Conservation (phyloP, 37 sponge, comb jelly and placozoan species). For the Haliclona indistincta region DNA sequence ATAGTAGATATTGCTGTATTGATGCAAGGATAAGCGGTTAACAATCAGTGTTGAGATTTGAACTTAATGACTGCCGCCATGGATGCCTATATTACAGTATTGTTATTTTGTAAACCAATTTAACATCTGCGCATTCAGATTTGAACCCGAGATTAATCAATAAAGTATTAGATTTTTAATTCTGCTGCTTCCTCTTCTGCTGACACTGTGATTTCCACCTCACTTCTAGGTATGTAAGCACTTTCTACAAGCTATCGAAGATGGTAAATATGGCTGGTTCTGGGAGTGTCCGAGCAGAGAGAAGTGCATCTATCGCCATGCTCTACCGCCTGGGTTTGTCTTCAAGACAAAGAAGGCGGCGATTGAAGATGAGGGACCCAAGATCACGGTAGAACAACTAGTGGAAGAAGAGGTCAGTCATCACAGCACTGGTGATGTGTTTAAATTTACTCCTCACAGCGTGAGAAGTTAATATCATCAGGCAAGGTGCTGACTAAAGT, state of each 20-base stretch:
- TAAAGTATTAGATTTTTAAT: too few relatives aligned
- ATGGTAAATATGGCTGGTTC: conserved; percentile 98
- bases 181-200: neutral
- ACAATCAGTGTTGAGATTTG: too few relatives aligned
- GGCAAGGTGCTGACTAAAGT: conserved; percentile 69
- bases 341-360: conserved; percentile 78
- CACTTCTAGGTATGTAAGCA: conserved; percentile 87
- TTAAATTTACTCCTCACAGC: conserved; percentile 41
- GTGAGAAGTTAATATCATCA: conserved; percentile 57
- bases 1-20: too few relatives aligned
- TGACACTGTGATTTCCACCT: neutral
- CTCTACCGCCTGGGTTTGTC: conserved; percentile 96
- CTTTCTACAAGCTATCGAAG: conserved; percentile 97
- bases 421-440: neutral
- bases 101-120: too few relatives aligned
- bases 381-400: conserved; percentile 88
- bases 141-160: too few relatives aligned
- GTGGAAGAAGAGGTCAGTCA: conserved; percentile 88
- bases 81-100: neutral
- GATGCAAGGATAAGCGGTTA: too few relatives aligned
- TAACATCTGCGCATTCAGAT: too few relatives aligned
- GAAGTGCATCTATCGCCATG: conserved; percentile 95
- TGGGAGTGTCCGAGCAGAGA: conserved; percentile 97
- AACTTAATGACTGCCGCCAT: neutral
- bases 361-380: conserved; percentile 62